These are phyloP conservation scores for Bombus consobrinus DNA, from an alignment of 1,140 invertebrate genomes.

Conservation along the genomic window DNA sequence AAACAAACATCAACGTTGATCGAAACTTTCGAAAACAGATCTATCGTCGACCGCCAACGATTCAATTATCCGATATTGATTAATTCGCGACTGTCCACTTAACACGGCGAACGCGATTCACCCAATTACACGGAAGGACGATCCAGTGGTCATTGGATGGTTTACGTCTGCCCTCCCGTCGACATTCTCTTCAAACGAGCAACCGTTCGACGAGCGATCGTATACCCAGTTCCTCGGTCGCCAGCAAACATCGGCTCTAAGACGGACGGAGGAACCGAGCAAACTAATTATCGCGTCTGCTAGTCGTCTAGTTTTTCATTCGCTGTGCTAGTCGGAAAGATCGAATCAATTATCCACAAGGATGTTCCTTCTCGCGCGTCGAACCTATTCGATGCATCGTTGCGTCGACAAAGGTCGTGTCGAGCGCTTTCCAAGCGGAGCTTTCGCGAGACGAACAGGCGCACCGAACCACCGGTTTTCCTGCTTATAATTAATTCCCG, in stretches of 20 bases:
- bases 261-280: neutral
- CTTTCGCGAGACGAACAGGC: neutral
- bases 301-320: neutral
- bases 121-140: constrained; percentile 27
- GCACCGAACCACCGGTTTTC: neutral
- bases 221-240: neutral
- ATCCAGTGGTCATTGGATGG: constrained; percentile 1
- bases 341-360: neutral
- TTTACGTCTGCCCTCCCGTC: neutral
- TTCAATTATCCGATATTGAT: constrained; percentile 31
- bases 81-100: constrained; percentile 34
- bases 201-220: neutral
- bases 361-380: neutral
- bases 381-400: neutral
- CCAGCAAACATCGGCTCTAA: neutral
- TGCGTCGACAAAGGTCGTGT: neutral
- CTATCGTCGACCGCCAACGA: neutral
- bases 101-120: constrained; percentile 20
- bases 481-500: constrained; percentile 42
- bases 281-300: neutral
- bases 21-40: neutral
- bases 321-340: neutral
- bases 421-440: neutral
- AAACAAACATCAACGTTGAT: neutral
- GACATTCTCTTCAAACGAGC: constrained; percentile 6